Evolutionary conservation across 2,113 vertebrate species (phyloP).

Genomic region (Lampris incognitus): DNA sequence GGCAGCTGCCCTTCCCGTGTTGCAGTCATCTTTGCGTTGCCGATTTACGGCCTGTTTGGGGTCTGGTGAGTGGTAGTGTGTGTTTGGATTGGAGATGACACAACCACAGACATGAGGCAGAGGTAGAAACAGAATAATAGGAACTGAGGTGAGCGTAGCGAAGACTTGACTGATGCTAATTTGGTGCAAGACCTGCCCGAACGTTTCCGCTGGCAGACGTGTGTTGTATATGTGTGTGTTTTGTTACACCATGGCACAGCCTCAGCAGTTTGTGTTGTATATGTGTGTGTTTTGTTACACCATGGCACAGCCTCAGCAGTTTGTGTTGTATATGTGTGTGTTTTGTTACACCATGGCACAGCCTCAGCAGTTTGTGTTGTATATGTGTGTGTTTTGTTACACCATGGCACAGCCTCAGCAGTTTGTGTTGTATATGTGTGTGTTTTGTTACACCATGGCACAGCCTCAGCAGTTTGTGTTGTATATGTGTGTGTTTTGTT

Average conservation of each 20-base stretch:
- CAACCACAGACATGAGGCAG: slow-evolving; percentile 39
- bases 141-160: slow-evolving; percentile 9
- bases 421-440: neutral
- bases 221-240: neutral
- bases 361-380: neutral
- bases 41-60: slow-evolving; percentile 50
- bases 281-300: no score
- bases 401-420: neutral
- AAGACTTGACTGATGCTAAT: slow-evolving; percentile 30
- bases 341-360: neutral
- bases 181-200: slow-evolving; percentile 29
- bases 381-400: no score
- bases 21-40: neutral
- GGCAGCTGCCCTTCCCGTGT: no score
- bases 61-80: slow-evolving; percentile 38
- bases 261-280: neutral
- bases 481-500: no score
- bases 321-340: neutral
- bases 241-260: neutral
- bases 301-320: slow-evolving; percentile 1
- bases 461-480: neutral
- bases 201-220: neutral
- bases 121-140: slow-evolving; percentile 16
- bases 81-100: slow-evolving; percentile 62
- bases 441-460: neutral